Base-by-base conservation (phyloP, 2,113 vertebrate species). In the Aphyosemion australe region DNA sequence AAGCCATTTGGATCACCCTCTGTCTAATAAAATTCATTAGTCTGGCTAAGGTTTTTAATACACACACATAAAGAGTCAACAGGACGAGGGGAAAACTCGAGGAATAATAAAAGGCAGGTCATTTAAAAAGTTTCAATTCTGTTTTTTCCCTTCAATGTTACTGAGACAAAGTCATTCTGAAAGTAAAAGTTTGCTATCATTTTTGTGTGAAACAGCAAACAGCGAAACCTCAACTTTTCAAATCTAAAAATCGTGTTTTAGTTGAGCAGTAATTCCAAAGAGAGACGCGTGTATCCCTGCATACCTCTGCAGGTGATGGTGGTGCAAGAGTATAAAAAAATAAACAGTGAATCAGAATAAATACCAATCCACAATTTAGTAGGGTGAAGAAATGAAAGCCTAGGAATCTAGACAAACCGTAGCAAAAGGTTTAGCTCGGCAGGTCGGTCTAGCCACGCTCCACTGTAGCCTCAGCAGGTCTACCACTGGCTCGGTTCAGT, bases 21-120 rank as follows among this genome's bases (percentile, higher is more conserved):
- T 46, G 50, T 51, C 52, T 53, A 74, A 70, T 84, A 75, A 80
- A 87, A 80, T 73, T 83, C 76, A 88, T 86, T 84, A 87, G 86
- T 83, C 84, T 80, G 84, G 83, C 65, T 64, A 52, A 43, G 62
- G 71, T 69, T 76, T 84, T 79, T 87, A 80, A 81, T 74, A 68
- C 59, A 79, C 59, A 79, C 59, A 79, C 65, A 69, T 48, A 55
- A 19, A 62, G 39, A 59, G 16, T 54, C 21, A 18, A 10, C 10
- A 15, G 61, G 46, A 78, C 65, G 78, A 47, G 65, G 53, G 71
- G 60, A 78, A 77, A 73, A 69, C 16, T 39, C 52, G 13, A 49
- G 34, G 34, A 68, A 64, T 68, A 71, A 76, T 18, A 84, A 62
- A 74, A 79, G 45, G 32, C 57, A 74, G 72, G 64, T 47, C 19